Evolutionary conservation across 2,888 invertebrate genomes (phyloP), one percentile per base, ranked within the genome.

Genomic region (Deroplatys truncata): DNA sequence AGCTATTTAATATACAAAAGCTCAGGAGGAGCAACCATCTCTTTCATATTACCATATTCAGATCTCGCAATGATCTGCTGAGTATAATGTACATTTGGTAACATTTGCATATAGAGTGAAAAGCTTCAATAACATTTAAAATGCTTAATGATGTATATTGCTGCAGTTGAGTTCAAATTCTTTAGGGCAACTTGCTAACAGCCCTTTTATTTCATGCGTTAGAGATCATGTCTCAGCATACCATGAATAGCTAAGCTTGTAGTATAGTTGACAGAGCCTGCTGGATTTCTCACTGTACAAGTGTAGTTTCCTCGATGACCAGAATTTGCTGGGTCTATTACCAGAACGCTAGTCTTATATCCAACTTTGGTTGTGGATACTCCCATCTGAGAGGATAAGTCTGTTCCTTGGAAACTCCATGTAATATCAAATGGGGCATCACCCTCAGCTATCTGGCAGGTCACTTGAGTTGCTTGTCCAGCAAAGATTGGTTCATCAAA

Each of bases 381-480:
- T 82, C 93, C 93, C 90, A 92, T 91, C 91, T 92, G 91, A 82
- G 91, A 92, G 84, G 93, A 92, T 90, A 94, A 92, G 92, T 93
- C 91, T 90, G 93, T 92, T 88, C 94, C 94, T 91, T 94, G 93
- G 92, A 95, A 94, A 91, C 92, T 94, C 95, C 95, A 95, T 91
- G 92, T 92, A 91, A 95, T 94, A 92, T 94, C 93, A 91, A 95
- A 92, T 89, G 95, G 95, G 89, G 93, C 92, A 93, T 95, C 95
- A 90, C 96, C 96, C 92, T 95, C 94, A 84, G 94, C 94, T 90
- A 96, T 94, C 94, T 95, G 94, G 94, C 96, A 95, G 93, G 95
- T 96, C 92, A 96, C 95, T 94, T 97, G 97, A 92, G 96, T 97
- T 91, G 97, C 96, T 93, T 97, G 97, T 91, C 97, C 97, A 92